Percentiles rank a stretch among this genome's conserved stretches.
Conservation (phyloP, 2,888 invertebrate species). For the Drosophila demipolita region DNA sequence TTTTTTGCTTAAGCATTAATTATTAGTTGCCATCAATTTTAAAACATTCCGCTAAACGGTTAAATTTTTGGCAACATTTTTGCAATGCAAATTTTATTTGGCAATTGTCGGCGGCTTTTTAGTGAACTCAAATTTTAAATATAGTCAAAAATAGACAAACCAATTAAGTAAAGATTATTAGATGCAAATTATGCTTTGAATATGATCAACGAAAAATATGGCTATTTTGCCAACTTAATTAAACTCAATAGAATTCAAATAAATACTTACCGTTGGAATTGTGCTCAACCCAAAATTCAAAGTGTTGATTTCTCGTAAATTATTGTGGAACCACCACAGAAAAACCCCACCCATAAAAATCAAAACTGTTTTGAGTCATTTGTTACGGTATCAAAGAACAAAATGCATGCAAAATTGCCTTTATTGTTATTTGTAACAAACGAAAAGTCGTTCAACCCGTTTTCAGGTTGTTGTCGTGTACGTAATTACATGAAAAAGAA, state of each 20-base stretch:
- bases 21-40: not conserved
- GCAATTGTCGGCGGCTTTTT: slow-evolving; percentile 24
- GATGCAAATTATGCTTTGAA: not conserved
- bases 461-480: slow-evolving; percentile 43
- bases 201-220: not conserved
- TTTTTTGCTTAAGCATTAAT: not conserved
- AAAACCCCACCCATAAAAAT: slow-evolving; percentile 36
- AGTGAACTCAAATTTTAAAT: slow-evolving; percentile 1
- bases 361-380: slow-evolving; percentile 41
- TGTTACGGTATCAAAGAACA: slow-evolving; percentile 37
- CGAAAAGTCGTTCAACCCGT: slow-evolving; percentile 75
- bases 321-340: not conserved
- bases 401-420: slow-evolving; percentile 44
- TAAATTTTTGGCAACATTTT: slow-evolving; percentile 14
- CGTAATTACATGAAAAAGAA: slow-evolving; percentile 52
- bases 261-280: slow-evolving; percentile 12
- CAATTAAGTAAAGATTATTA: slow-evolving; percentile 16
- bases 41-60: slow-evolving; percentile 2
- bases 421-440: slow-evolving; percentile 24
- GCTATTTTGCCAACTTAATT: not conserved
- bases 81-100: slow-evolving; percentile 37
- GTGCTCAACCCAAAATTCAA: slow-evolving; percentile 7
- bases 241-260: not conserved
- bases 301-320: not conserved
- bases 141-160: slow-evolving; percentile 7